Percentiles rank a stretch among this genome's conserved stretches.
Conservation (phyloP, 2,113 vertebrate genomes). For the Baryphthengus martii region DNA sequence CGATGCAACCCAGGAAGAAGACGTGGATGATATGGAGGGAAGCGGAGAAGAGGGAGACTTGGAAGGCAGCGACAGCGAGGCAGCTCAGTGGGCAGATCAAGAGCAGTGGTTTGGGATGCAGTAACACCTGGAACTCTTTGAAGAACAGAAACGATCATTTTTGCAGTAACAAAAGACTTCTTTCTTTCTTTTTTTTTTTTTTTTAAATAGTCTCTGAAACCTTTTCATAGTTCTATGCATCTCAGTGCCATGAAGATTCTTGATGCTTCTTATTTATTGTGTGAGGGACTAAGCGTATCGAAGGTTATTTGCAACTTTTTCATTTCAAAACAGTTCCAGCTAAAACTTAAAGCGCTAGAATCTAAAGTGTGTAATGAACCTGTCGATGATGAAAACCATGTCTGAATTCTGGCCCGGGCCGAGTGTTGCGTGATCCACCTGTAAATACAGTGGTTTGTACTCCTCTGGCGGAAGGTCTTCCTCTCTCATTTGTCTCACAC, state of each 20-base stretch:
- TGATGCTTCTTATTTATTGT: constrained; percentile 39
- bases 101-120: constrained; percentile 99
- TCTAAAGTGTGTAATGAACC: neutral
- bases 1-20: constrained; percentile 94
- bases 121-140: constrained; percentile 68
- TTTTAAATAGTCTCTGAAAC: neutral
- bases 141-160: neutral
- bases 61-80: constrained; percentile 97
- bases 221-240: neutral
- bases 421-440: neutral
- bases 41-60: constrained; percentile 97
- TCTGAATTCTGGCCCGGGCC: neutral
- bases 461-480: neutral
- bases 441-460: neutral
- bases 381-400: neutral
- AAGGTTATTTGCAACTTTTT: neutral
- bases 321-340: neutral
- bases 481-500: neutral
- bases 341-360: neutral
- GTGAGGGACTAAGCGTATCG: neutral
- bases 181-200: neutral
- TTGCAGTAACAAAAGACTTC: neutral
- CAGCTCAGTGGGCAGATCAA: constrained; percentile 97
- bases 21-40: constrained; percentile 98
- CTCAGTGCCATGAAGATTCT: neutral